phyloP scores from a whole-genome alignment of 2,888 invertebrate genomes.

The Brachypalpus laphriformis region DNA sequence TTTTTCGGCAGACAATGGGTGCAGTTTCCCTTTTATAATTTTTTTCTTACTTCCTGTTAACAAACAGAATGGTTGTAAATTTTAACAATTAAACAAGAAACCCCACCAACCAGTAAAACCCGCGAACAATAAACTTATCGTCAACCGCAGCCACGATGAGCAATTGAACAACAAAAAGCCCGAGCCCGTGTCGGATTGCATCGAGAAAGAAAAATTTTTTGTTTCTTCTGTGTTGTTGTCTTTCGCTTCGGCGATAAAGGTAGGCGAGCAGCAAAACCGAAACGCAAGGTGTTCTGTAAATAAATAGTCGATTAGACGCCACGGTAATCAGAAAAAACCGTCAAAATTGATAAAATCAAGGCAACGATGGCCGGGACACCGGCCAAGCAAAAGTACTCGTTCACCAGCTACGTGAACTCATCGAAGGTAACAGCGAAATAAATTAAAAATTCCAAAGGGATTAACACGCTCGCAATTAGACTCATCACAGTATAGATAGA shows the following conservation, averaged over 20 bases:
- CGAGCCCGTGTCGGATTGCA: conserved; percentile 58
- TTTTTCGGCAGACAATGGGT: conserved; percentile 66
- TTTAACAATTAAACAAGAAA: conserved; percentile 13
- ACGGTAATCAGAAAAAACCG: conserved; percentile 7
- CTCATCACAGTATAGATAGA: not conserved
- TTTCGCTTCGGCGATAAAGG: conserved; percentile 18
- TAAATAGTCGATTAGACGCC: conserved; percentile 13
- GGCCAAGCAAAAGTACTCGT: conserved; percentile 71
- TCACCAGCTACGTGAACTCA: conserved; percentile 69
- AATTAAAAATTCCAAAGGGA: not conserved
- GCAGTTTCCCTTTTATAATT: conserved; percentile 70
- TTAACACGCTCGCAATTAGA: conserved; percentile 3
- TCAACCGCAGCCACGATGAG: conserved; percentile 14
- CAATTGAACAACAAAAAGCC: conserved; percentile 41
- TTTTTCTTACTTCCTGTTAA: conserved; percentile 41
- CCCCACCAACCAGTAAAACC: not conserved
- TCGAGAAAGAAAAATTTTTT: conserved; percentile 7
- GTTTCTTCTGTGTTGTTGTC: conserved; percentile 31
- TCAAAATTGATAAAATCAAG: conserved; percentile 72
- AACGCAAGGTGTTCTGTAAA: conserved; percentile 47
- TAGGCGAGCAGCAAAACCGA: conserved; percentile 13
- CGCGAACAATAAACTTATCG: not conserved
- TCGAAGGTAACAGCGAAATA: conserved; percentile 50
- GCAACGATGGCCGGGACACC: conserved; percentile 72
- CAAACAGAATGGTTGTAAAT: conserved; percentile 39